Evolutionary conservation across 2,888 invertebrate genomes (phyloP), one percentile per base, ranked within the genome.

Genomic region (Cheilosia soror): DNA sequence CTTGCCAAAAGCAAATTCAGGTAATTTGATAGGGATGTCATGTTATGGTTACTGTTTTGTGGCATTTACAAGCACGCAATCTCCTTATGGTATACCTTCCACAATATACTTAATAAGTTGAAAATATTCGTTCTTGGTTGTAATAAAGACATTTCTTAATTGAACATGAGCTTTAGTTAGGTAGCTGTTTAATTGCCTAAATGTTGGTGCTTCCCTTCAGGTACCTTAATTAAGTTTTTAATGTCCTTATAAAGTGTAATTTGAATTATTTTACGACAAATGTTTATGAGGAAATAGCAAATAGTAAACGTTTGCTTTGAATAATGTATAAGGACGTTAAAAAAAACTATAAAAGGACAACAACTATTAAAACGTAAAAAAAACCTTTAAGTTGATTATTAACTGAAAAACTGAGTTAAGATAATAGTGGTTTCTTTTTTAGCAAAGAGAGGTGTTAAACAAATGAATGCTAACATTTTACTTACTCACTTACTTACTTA

Each of bases 131-230:
- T 51, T 51, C 13, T 11, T 27, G 51, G 25, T 27, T 13, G 51
- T 27, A 29, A 51, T 29, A 27, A 51, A 51, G 51, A 13, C 51
- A 55, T 7, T 55, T 15, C 31, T 31, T 55, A 55, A 55, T 55
- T 55, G 55, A 31, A 55, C 55, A 55, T n/a, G 15, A 31, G 31
- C n/a, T 55, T 31, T 31, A n/a, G 5, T 31, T 31, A 15, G n/a
- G 13, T 29, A 31, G 55, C n/a, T 55, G n/a, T 55, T 55, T 55
- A 55, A 55, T 55, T 31, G 31, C 55, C 7, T 7, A 0, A 31
- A 55, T 55, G 15, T 55, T n/a, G 7, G 29, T 55, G n/a, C 31
- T 31, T 31, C 15, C 6, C 7, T 31, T 55, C 9, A 53, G 31
- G 55, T n/a, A 31, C 15, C n/a, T 31, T n/a, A 55, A 29, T 55